Evolutionary conservation across 2,888 invertebrate species (phyloP).

Genomic region (Eutolmus rufibarbis): DNA sequence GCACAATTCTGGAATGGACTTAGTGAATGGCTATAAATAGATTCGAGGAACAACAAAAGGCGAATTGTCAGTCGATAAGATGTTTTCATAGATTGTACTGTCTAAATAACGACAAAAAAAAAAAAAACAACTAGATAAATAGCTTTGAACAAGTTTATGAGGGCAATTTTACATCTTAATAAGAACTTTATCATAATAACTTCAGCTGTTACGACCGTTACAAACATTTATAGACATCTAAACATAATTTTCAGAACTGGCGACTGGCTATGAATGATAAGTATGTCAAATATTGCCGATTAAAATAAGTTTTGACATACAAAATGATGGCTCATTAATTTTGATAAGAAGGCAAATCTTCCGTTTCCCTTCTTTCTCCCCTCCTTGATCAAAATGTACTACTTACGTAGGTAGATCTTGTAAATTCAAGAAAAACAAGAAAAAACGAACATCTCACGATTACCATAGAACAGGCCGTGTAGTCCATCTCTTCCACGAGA

Average conservation of each 20-base stretch:
- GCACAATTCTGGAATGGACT: neutral
- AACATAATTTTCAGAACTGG: neutral
- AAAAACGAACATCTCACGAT: neutral
- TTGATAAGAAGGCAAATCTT: neutral
- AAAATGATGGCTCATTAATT: neutral
- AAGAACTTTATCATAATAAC: neutral
- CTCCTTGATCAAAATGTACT: neutral
- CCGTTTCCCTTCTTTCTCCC: neutral
- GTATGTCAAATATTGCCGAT: neutral
- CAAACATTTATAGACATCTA: neutral
- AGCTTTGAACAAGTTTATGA: neutral
- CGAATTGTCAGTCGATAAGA: too few relatives aligned
- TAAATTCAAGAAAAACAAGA: neutral
- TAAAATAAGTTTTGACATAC: neutral
- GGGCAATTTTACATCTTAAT: neutral
- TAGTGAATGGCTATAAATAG: neutral
- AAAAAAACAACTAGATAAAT: neutral
- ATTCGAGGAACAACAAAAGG: neutral
- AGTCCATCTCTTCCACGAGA: neutral
- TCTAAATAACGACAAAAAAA: neutral
- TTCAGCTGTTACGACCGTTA: neutral
- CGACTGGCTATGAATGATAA: neutral
- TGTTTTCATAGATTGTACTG: neutral
- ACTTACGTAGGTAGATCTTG: neutral
- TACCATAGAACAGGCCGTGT: neutral